phyloP scores from a whole-genome alignment of 2,113 vertebrate genomes.

The Rhinichthys klamathensis region DNA sequence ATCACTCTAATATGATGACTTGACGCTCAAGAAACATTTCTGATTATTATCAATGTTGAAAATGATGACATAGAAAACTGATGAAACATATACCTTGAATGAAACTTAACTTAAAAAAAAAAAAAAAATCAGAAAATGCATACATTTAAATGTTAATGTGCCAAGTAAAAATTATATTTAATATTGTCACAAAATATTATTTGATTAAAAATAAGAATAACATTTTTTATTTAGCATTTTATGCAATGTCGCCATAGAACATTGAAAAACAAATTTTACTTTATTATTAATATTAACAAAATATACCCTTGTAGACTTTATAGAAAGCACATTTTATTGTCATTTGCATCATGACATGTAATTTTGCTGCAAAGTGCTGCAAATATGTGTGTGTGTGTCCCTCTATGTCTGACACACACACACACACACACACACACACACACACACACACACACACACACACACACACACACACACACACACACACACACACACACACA shows the following conservation, averaged over 20 bases:
- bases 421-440: no score
- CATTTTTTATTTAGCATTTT: background rate
- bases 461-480: no score
- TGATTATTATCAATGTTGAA: background rate
- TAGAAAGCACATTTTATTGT: background rate
- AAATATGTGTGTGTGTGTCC: background rate
- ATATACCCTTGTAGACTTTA: background rate
- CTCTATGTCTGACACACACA: no score
- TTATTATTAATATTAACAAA: background rate
- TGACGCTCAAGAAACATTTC: background rate
- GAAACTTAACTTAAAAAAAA: background rate
- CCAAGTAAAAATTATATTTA: background rate
- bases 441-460: no score
- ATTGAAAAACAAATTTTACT: background rate
- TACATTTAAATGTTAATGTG: background rate
- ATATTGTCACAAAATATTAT: background rate
- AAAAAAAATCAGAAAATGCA: background rate
- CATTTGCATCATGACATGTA: background rate
- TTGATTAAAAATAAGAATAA: background rate
- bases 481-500: no score
- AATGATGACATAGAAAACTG: background rate
- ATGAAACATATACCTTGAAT: background rate
- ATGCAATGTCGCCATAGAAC: background rate
- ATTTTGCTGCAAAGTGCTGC: background rate
- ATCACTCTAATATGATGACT: background rate